phyloP scores from a whole-genome alignment of 1,140 invertebrate species.

The Drosophila sp. region DNA sequence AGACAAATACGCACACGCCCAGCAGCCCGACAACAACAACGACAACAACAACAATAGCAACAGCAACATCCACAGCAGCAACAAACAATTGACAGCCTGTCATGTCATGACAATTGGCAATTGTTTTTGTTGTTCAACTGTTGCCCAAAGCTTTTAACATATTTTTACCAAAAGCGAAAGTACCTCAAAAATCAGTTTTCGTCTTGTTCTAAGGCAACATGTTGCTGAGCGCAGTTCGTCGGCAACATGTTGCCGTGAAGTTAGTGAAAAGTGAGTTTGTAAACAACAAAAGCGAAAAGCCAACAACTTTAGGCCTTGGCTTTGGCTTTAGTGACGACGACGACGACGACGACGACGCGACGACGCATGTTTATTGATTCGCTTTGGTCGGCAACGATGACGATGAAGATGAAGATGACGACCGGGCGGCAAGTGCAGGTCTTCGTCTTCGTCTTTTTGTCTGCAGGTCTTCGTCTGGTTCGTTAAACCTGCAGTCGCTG shows the following conservation, averaged over 20 bases:
- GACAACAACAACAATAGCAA: slow-evolving; percentile 23
- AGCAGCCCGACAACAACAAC: slow-evolving; percentile 37
- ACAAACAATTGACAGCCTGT: slow-evolving; percentile 55
- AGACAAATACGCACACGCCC: slow-evolving; percentile 72
- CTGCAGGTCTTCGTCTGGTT: slow-evolving; percentile 51
- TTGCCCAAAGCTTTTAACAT: slow-evolving; percentile 75
- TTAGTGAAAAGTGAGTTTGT: slow-evolving; percentile 74
- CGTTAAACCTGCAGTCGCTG: slow-evolving; percentile 61
- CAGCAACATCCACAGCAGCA: slow-evolving; percentile 14
- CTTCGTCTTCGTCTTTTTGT: not conserved
- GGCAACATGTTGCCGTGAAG: slow-evolving; percentile 44
- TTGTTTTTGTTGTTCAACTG: slow-evolving; percentile 47
- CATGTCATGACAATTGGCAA: slow-evolving; percentile 73
- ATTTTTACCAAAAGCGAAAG: slow-evolving; percentile 75
- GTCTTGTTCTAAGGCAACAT: slow-evolving; percentile 13
- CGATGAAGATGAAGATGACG: slow-evolving; percentile 18
- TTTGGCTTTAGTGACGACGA: slow-evolving; percentile 20
- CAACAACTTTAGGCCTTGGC: slow-evolving; percentile 49
- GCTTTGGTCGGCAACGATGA: slow-evolving; percentile 52
- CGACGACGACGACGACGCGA: slow-evolving; percentile 19
- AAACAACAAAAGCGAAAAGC: slow-evolving; percentile 72
- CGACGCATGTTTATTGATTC: slow-evolving; percentile 69
- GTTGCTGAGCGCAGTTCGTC: not conserved
- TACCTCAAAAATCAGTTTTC: slow-evolving; percentile 5
- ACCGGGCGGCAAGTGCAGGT: slow-evolving; percentile 61